Percentiles rank a stretch among this genome's conserved stretches.
These are phyloP conservation scores for Dicaeum eximium DNA, from an alignment of 2,113 vertebrate species.

Conservation along the genomic window DNA sequence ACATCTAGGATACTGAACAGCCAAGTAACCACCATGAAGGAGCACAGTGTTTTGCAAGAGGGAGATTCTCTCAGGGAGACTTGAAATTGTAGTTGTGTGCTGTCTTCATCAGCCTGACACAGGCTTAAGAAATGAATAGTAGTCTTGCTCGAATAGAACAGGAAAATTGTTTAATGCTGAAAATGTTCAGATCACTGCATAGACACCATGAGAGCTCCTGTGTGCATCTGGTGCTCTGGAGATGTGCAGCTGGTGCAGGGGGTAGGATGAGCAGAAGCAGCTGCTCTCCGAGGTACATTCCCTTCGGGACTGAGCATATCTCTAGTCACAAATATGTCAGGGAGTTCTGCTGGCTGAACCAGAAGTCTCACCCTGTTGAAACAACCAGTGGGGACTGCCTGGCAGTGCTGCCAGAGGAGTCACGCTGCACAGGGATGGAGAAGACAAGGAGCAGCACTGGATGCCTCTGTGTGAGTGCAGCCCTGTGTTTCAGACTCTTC, in stretches of 20 bases:
- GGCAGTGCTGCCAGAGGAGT: not conserved
- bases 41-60: not conserved
- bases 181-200: not conserved
- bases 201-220: not conserved
- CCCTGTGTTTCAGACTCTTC: not conserved
- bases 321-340: constrained; percentile 46
- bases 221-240: constrained; percentile 7
- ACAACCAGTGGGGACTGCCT: not conserved
- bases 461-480: not conserved
- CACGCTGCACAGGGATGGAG: not conserved
- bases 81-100: not conserved
- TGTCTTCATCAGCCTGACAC: not conserved
- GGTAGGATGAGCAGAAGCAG: not conserved
- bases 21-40: not conserved
- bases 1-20: not conserved
- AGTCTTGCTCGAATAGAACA: not conserved
- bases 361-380: constrained; percentile 12
- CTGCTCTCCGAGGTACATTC: constrained; percentile 35
- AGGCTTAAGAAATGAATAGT: not conserved
- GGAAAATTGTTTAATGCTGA: not conserved
- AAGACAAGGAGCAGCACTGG: not conserved
- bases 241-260: constrained; percentile 47
- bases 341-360: constrained; percentile 9
- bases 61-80: not conserved
- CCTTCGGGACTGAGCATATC: not conserved